Conservation (phyloP, 2,797 vertebrate species). For the Poecilia picta region DNA sequence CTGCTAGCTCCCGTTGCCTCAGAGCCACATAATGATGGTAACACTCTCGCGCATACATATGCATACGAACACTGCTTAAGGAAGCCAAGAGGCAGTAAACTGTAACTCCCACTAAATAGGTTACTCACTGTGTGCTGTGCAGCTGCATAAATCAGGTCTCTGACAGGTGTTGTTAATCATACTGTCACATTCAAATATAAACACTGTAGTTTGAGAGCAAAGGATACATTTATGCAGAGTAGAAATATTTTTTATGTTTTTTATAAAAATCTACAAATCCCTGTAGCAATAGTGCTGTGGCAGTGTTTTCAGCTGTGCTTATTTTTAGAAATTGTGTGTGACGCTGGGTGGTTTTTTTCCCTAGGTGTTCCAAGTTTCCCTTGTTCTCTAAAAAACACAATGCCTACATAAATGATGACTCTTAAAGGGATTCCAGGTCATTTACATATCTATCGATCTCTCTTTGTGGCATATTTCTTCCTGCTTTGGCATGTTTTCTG, state of each 20-base stretch:
- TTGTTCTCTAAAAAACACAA: neutral
- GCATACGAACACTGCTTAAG: slow-evolving; percentile 18
- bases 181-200: slow-evolving; percentile 45
- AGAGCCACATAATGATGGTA: slow-evolving; percentile 37
- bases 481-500: neutral
- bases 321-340: neutral
- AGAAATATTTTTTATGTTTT: slow-evolving; percentile 10
- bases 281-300: slow-evolving; percentile 1
- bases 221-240: slow-evolving; percentile 10
- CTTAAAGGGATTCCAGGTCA: neutral
- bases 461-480: neutral
- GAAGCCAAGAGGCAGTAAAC: slow-evolving; percentile 39
- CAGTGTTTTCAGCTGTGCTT: neutral
- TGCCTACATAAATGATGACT: neutral
- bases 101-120: slow-evolving; percentile 54
- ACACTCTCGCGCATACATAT: slow-evolving; percentile 11
- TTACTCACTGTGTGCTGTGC: slow-evolving; percentile 47
- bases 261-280: slow-evolving; percentile 36
- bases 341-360: neutral
- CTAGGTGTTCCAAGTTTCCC: neutral
- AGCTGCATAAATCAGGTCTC: slow-evolving; percentile 49
- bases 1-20: slow-evolving; percentile 16
- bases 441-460: neutral
- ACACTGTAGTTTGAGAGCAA: slow-evolving; percentile 18
- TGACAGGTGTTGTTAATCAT: slow-evolving; percentile 50